Evolutionary conservation across 2,797 vertebrate species (phyloP).

Genomic region (Luscinia megarhynchos): DNA sequence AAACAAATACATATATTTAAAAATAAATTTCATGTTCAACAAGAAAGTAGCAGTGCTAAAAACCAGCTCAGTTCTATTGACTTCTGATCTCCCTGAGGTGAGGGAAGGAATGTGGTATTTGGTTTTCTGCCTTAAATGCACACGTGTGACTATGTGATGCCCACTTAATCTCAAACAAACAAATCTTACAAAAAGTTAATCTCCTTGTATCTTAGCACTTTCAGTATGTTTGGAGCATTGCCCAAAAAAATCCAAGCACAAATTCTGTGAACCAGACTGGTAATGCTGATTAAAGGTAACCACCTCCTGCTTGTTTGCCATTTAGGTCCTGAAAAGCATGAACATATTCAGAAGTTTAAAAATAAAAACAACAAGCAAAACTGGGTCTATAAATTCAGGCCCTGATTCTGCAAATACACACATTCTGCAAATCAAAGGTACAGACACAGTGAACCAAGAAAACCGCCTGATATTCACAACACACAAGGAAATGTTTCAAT

Average conservation of each 20-base stretch:
- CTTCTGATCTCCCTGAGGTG: background rate
- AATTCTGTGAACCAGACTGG: background rate
- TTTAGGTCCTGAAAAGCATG: slow-evolving; percentile 4
- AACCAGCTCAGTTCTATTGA: background rate
- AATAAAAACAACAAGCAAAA: background rate
- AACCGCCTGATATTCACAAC: background rate
- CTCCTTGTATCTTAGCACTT: slow-evolving; percentile 14
- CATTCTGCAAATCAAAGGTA: fast-evolving
- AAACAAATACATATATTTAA: slow-evolving; percentile 28
- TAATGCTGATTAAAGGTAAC: background rate
- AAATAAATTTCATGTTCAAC: slow-evolving; percentile 18
- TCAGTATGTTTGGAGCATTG: background rate
- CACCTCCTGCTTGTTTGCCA: background rate
- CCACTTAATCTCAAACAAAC: slow-evolving; percentile 19
- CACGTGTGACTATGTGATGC: background rate
- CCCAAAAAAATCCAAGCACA: background rate
- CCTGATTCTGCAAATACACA: background rate
- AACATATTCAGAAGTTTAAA: background rate
- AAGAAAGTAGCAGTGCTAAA: slow-evolving; percentile 39
- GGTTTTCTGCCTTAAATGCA: background rate
- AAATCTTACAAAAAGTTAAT: slow-evolving; percentile 24
- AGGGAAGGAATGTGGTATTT: background rate
- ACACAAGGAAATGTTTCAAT: background rate
- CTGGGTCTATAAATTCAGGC: background rate
- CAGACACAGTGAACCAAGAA: background rate